Conservation (phyloP, 2,888 invertebrate species). For the Cantharis nigra region DNA sequence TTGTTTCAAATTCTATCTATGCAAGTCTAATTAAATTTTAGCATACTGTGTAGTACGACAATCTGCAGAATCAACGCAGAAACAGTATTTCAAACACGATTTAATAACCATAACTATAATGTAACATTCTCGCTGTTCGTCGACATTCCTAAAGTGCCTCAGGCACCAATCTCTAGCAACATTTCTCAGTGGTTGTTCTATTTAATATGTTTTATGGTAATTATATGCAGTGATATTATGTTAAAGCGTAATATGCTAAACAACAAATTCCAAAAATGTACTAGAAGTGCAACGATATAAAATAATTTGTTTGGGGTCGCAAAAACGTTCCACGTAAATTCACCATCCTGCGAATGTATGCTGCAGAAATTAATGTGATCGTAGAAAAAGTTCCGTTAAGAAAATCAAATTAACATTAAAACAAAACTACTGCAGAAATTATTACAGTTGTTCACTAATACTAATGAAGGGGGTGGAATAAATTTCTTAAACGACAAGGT, state of each 20-base stretch:
- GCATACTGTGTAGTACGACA: constrained; percentile 13
- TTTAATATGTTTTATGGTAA: constrained; percentile 23
- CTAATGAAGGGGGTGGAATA: constrained; percentile 3
- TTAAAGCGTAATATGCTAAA: background rate
- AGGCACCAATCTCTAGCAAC: constrained; percentile 18
- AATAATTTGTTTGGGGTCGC: background rate
- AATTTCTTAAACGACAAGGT: constrained; percentile 4
- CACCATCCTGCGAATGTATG: background rate
- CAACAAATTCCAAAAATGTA: background rate
- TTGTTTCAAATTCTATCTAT: constrained; percentile 10
- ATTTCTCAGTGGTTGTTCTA: constrained; percentile 14
- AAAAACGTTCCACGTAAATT: background rate
- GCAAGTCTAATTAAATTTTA: constrained; percentile 11
- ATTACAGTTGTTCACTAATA: constrained; percentile 4
- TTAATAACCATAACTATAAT: constrained; percentile 16
- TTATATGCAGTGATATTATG: constrained; percentile 12
- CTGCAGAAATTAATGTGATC: background rate
- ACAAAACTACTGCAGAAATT: constrained; percentile 3
- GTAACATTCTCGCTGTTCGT: constrained; percentile 10
- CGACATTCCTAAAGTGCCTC: constrained; percentile 13
- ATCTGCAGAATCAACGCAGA: constrained; percentile 12
- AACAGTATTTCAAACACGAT: constrained; percentile 14
- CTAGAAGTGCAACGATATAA: background rate
- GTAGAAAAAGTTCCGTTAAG: background rate
- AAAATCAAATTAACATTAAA: constrained; percentile 2